Evolutionary conservation across 1,140 invertebrate species (phyloP).

Genomic region (Potamilus streckersoni): DNA sequence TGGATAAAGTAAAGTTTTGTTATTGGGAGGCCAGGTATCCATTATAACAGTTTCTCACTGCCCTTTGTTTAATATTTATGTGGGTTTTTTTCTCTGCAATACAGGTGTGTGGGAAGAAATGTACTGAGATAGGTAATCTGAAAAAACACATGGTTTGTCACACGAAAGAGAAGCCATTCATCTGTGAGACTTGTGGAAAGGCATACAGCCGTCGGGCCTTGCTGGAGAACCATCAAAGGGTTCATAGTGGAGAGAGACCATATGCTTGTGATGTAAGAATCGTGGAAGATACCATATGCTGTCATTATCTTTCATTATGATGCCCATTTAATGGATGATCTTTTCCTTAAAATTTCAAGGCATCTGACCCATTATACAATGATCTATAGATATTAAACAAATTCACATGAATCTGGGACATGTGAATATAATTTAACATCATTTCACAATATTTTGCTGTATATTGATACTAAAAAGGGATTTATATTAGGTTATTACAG

Average conservation of each 20-base stretch:
- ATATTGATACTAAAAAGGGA: no score
- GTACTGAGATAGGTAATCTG: slow-evolving; percentile 27
- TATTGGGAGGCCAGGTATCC: no score
- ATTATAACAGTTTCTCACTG: no score
- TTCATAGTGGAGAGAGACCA: slow-evolving; percentile 87
- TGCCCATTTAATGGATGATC: neutral
- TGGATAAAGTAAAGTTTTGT: no score
- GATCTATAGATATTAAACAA: neutral
- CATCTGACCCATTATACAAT: neutral
- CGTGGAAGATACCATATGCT: neutral
- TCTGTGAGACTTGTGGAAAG: slow-evolving; percentile 45
- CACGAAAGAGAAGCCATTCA: slow-evolving; percentile 38
- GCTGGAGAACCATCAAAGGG: slow-evolving; percentile 62
- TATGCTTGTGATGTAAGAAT: slow-evolving; percentile 77
- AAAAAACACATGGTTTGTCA: slow-evolving; percentile 31
- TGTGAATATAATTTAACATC: slow-evolving; percentile 23
- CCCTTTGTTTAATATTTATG: no score
- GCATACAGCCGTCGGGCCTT: slow-evolving; percentile 32
- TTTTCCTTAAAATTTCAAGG: neutral
- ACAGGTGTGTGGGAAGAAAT: slow-evolving; percentile 36
- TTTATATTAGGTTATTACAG: no score
- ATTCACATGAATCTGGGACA: neutral
- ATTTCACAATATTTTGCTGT: neutral
- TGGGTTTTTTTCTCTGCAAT: no score
- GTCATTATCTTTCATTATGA: neutral